Base-by-base conservation (phyloP, 2,797 vertebrate species). In the Cephalopachus bancanus region DNA sequence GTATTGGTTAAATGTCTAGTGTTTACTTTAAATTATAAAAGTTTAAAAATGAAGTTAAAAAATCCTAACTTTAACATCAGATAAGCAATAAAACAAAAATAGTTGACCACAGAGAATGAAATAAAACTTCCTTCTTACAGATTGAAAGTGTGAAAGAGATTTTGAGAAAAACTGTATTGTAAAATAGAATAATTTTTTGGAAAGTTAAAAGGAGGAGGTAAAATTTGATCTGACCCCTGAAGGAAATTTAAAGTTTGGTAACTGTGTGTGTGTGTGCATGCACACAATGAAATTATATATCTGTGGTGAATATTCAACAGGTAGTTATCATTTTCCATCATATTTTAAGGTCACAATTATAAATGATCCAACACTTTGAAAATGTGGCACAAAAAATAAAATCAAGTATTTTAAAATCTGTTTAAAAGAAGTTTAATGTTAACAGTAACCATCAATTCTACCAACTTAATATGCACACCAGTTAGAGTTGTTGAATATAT, bases 21-120 rank as follows among this genome's bases (percentile, higher is more conserved):
- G 37, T 76, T 64, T 59, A 92, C 30, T 24, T 79, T 30, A 69
- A 30, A 83, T 55, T 72, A 20, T 84, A 19, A 88, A 86, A 78
- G 60, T 55, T 89, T 87, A 72, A 86, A 97, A 96, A 85, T 57
- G 15, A 94, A 85, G 30, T 19, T 81, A 91, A 89, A 88, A 62
- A 91, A 75, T 49, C 10, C 30, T 84, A 26, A 11, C 7, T 74
- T 5, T 69, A 60, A 91, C 37, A 19, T 65, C 49, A 86, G 14
- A 53, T 62, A 76, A 94, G 33, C 88, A 37, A 83, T 76, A 49
- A 95, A 95, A 65, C 44, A 92, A 91, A 44, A 94, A 87, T 51
- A 86, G 10, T 91, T 78, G 51, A 17, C 7, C 44, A 62, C 19
- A 60, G 24, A 78, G 16, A 92, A 93, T 72, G 33, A 96, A 93